These are phyloP conservation scores for Argentina silus DNA, from an alignment of 2,797 vertebrate genomes.

Conservation along the genomic window DNA sequence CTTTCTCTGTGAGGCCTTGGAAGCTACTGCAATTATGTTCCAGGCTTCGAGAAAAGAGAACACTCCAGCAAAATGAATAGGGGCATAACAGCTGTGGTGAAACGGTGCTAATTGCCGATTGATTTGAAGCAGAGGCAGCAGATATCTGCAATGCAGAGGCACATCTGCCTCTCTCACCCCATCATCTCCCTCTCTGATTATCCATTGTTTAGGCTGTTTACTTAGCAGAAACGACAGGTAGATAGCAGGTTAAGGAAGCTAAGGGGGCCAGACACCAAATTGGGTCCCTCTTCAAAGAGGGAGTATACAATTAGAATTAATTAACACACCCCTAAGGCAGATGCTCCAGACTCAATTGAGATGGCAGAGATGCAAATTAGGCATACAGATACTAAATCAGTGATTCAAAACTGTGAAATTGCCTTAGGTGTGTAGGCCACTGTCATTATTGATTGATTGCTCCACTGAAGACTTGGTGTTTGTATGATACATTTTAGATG, in stretches of 20 bases:
- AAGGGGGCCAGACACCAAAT: constrained; percentile 76
- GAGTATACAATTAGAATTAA: constrained; percentile 76
- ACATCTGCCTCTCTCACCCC: constrained; percentile 69
- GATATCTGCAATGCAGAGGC: constrained; percentile 72
- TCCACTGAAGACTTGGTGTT: constrained; percentile 50
- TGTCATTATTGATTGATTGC: constrained; percentile 65
- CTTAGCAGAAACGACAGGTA: constrained; percentile 76
- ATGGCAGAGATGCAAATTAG: constrained; percentile 75
- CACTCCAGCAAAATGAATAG: constrained; percentile 78
- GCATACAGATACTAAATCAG: constrained; percentile 74
- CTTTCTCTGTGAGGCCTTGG: constrained; percentile 49
- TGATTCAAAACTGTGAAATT: constrained; percentile 60
- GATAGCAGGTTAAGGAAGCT: constrained; percentile 81
- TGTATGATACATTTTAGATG: constrained; percentile 39
- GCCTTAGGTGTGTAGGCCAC: constrained; percentile 51
- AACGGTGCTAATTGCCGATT: constrained; percentile 83
- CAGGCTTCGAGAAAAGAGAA: constrained; percentile 59
- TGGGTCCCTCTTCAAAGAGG: constrained; percentile 67
- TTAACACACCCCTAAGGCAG: constrained; percentile 70
- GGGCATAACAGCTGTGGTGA: constrained; percentile 79
- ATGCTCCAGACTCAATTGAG: constrained; percentile 62
- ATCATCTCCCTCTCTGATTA: constrained; percentile 78
- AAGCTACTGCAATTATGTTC: constrained; percentile 71
- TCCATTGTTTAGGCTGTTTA: constrained; percentile 82
- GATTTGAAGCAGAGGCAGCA: constrained; percentile 80